Percentiles rank a stretch among this genome's conserved stretches.
Conservation (phyloP, 1,140 invertebrate species). For the Lamellibrachia luymesi region DNA sequence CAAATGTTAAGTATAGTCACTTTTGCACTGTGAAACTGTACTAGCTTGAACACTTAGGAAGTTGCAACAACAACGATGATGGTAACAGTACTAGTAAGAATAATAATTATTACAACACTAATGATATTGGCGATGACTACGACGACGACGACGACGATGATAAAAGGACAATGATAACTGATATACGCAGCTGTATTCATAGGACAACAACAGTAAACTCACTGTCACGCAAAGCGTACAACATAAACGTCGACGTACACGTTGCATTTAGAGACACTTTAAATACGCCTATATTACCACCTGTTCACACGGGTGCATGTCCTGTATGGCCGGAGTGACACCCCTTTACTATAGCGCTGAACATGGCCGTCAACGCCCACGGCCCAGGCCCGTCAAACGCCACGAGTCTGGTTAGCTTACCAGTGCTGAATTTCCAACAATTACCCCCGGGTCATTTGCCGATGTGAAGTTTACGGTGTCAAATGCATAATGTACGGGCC, state of each 20-base stretch:
- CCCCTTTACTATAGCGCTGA: not conserved
- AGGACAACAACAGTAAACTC: too few relatives aligned
- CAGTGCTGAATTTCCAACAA: not conserved
- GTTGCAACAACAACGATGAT: not conserved
- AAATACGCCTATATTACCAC: not conserved
- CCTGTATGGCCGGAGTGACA: not conserved
- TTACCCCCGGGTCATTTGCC: not conserved
- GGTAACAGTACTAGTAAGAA: not conserved
- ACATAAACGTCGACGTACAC: too few relatives aligned
- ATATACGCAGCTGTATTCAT: too few relatives aligned
- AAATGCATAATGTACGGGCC: not conserved
- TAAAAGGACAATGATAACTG: not conserved
- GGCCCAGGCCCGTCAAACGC: not conserved
- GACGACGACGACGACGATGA: not conserved
- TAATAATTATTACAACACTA: not conserved
- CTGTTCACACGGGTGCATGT: not conserved
- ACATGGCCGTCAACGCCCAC: not conserved
- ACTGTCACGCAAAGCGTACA: too few relatives aligned
- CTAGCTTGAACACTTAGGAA: not conserved
- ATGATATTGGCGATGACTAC: not conserved
- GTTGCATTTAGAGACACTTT: too few relatives aligned
- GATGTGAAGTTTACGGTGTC: not conserved
- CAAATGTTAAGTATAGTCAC: not conserved
- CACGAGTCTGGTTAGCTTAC: not conserved
- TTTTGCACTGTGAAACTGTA: not conserved